These are phyloP conservation scores for Oncorhynchus kisutch DNA, from an alignment of 2,113 vertebrate genomes.

Conservation along the genomic window DNA sequence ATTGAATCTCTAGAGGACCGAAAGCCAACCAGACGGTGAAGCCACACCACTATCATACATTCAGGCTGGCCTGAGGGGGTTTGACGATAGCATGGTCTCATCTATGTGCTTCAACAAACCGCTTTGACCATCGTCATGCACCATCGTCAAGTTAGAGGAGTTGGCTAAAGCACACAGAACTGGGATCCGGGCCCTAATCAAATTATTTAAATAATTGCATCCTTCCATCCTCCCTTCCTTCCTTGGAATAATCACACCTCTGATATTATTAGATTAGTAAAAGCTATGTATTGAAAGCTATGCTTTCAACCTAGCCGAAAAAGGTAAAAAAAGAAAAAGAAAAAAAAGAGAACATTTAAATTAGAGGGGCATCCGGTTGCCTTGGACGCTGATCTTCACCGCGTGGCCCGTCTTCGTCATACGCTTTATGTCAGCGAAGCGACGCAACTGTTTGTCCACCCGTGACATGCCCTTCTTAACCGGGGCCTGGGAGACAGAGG, in stretches of 20 bases:
- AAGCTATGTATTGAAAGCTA: no score
- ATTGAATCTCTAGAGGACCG: neutral
- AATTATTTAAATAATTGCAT: no score
- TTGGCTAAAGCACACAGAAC: no score
- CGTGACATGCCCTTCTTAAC: conserved; percentile 93
- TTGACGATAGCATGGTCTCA: neutral
- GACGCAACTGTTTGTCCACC: conserved; percentile 97
- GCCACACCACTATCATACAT: neutral
- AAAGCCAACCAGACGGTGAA: neutral
- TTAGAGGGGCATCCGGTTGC: conserved; percentile 98
- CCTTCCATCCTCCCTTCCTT: no score
- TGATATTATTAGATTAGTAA: no score
- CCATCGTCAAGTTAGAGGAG: no score
- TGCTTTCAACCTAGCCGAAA: no score
- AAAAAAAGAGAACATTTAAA: conserved; percentile 12
- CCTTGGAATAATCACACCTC: no score
- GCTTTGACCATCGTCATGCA: no score
- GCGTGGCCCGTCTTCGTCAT: conserved; percentile 91
- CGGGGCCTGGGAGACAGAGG: conserved; percentile 74
- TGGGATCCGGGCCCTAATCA: no score
- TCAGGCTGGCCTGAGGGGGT: neutral
- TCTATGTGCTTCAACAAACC: neutral
- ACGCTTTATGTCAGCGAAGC: conserved; percentile 92
- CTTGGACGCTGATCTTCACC: conserved; percentile 98
- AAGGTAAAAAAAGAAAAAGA: conserved; percentile 1